Evolutionary conservation across 2,888 invertebrate genomes (phyloP).

Genomic region (Acronicta leporina): DNA sequence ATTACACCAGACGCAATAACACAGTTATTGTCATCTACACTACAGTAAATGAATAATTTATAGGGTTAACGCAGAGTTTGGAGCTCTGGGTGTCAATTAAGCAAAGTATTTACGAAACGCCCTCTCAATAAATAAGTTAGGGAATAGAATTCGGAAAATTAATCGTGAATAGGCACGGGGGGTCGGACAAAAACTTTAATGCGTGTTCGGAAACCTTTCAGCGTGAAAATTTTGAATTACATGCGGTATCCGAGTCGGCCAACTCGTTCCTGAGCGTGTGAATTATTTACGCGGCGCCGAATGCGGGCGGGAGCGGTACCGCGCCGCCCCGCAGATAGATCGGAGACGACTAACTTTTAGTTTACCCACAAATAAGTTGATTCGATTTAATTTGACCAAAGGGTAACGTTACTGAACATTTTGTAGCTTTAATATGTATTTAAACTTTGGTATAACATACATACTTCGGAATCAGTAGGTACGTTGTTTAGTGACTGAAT

Average conservation of each 20-base stretch:
- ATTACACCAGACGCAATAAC: conserved; percentile 64
- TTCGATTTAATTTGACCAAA: conserved; percentile 62
- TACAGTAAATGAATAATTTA: conserved; percentile 76
- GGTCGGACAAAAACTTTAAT: conserved; percentile 82
- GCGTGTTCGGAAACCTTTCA: conserved; percentile 74
- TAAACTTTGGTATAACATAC: no score
- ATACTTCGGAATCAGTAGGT: conserved; percentile 11
- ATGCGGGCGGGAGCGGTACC: conserved; percentile 65
- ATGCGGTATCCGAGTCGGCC: conserved; percentile 75
- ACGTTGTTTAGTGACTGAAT: background rate
- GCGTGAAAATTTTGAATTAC: conserved; percentile 82
- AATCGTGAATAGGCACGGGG: conserved; percentile 74
- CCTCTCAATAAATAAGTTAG: conserved; percentile 78
- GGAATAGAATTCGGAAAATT: conserved; percentile 83
- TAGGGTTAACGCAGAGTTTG: conserved; percentile 68
- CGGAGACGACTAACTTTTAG: conserved; percentile 71
- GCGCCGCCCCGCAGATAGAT: conserved; percentile 55
- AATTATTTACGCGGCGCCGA: conserved; percentile 80
- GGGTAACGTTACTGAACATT: conserved; percentile 45
- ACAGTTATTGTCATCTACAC: conserved; percentile 67
- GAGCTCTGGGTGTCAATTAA: conserved; percentile 77
- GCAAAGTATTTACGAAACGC: conserved; percentile 77
- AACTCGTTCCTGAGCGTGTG: conserved; percentile 73
- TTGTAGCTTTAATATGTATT: conserved; percentile 31
- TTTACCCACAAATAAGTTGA: conserved; percentile 67